Evolutionary conservation across 2,797 vertebrate species (phyloP), one percentile per base, ranked within the genome.

Genomic region (Lagorchestes hirsutus): DNA sequence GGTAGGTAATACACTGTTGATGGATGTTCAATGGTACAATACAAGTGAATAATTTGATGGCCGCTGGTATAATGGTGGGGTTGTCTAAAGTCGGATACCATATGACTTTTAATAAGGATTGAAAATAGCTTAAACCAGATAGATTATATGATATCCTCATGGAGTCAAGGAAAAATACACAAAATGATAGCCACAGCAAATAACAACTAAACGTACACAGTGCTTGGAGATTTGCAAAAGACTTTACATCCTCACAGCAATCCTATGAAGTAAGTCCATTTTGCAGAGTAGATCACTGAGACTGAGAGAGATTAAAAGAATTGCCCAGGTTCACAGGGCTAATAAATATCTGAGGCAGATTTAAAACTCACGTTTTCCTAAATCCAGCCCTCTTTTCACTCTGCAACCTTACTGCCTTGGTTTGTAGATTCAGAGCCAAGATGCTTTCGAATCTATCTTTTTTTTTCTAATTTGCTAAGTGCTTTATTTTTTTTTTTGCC

Each of bases 21-120:
- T 90, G 93, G 93, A 96, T 96, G 94, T 94, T 95, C 94, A 94
- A 56, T 54, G 90, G 54, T 59, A 13, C 82, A 93, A 96, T 96
- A 91, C 87, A 90, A 97, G 91, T 46, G 95, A 90, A 92, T 56
- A 95, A 95, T 62, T n/a, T 74, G 55, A 96, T 94, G 95, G 74
- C 90, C 10, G 93, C 95, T 91, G 52, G 94, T 95, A 96, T 62
- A 96, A 90, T 55, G 93, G 46, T 46, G 50, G 59, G 93, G 54
- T 40, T 93, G 92, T 87, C 92, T 46, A 52, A 94, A n/a, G 93
- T 91, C 29, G 91, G 18, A 50, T 29, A 93, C 34, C 55, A 50
- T 18, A 50, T 82, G 24, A 58, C 67, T 90, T 92, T 6, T 1
- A 56, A 54, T 57, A 92, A 59, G n/a, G 13, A 92, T 18, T 29